These are phyloP conservation scores for Thunnus maccoyii DNA, from an alignment of 2,113 vertebrate genomes.

Conservation along the genomic window DNA sequence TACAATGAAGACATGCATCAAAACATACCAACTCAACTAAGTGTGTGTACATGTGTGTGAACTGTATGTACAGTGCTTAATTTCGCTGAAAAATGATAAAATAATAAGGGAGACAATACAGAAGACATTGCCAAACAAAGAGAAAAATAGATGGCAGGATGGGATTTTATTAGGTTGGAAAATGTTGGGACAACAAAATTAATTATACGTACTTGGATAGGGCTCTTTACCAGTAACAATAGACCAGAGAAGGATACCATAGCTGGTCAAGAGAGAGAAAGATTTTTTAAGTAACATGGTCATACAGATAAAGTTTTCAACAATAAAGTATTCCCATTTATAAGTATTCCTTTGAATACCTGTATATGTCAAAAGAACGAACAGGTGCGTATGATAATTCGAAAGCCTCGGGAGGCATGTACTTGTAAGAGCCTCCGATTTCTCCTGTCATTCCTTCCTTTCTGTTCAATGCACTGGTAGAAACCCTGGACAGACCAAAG, in stretches of 20 bases:
- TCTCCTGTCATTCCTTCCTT: neutral
- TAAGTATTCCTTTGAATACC: constrained; percentile 64
- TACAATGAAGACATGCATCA: neutral
- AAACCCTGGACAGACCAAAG: constrained; percentile 86
- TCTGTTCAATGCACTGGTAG: constrained; percentile 51
- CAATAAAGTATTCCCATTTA: neutral
- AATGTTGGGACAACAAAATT: neutral
- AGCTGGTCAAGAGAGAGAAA: constrained; percentile 63
- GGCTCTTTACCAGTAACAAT: constrained; percentile 75
- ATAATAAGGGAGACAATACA: neutral
- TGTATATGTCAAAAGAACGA: constrained; percentile 85
- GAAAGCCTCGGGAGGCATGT: constrained; percentile 88
- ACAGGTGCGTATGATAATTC: constrained; percentile 49
- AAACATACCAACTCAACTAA: neutral
- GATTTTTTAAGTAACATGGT: neutral
- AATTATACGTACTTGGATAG: constrained; percentile 58
- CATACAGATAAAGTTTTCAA: neutral
- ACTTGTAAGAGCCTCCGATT: constrained; percentile 79
- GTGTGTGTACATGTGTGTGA: neutral
- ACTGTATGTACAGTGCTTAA: neutral
- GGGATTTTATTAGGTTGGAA: neutral
- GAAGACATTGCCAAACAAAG: too few species aligned
- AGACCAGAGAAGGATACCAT: constrained; percentile 81
- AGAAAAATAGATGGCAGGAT: neutral
- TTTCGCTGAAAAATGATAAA: neutral